phyloP scores from a whole-genome alignment of 2,113 vertebrate species.

The Clarias gariepinus region DNA sequence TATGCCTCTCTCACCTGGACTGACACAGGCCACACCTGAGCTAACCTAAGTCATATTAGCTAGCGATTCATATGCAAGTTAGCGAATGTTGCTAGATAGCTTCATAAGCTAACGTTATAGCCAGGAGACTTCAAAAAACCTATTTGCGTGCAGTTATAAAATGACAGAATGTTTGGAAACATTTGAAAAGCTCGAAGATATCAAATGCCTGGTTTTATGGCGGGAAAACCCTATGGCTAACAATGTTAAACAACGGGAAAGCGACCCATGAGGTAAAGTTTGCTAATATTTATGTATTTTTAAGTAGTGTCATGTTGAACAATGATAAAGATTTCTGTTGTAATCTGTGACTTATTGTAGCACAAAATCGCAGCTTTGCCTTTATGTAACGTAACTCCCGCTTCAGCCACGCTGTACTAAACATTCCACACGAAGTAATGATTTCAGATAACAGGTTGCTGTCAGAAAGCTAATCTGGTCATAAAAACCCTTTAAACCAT shows the following conservation, averaged over 20 bases:
- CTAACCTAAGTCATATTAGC: background rate
- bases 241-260: background rate
- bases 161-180: background rate
- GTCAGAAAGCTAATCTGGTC: slow-evolving; percentile 64
- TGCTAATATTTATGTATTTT: background rate
- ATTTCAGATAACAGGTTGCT: slow-evolving; percentile 60
- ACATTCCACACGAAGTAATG: slow-evolving; percentile 61
- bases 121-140: background rate
- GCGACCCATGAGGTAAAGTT: background rate
- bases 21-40: background rate
- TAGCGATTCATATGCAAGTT: background rate
- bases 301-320: background rate
- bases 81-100: background rate
- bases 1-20: background rate
- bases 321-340: background rate
- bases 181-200: background rate
- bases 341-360: background rate
- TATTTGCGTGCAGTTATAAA: background rate
- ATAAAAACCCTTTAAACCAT: slow-evolving; percentile 54
- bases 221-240: background rate
- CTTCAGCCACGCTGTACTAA: background rate
- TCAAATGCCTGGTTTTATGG: background rate
- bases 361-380: background rate
- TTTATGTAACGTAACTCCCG: background rate
- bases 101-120: background rate